Percentiles rank a stretch among this genome's conserved stretches.
Evolutionary conservation across 1,140 invertebrate genomes (phyloP).

Genomic region (Drosophila mayri): DNA sequence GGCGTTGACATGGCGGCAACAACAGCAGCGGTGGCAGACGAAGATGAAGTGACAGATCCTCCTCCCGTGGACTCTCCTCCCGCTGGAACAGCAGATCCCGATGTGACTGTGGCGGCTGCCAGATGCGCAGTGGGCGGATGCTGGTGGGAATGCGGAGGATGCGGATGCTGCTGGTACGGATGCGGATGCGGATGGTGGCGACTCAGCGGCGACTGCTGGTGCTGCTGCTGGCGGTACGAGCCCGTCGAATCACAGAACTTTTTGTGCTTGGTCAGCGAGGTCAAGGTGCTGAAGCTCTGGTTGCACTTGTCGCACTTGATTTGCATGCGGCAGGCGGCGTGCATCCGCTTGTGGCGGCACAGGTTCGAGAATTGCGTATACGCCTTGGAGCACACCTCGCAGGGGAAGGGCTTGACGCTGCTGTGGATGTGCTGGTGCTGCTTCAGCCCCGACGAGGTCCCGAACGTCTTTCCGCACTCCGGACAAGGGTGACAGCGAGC

Average conservation of each 20-base stretch:
- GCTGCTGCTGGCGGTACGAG: slow-evolving; percentile 47
- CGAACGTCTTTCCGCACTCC: slow-evolving; percentile 99
- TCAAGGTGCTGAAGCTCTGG: slow-evolving; percentile 95
- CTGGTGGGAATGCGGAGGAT: slow-evolving; percentile 23
- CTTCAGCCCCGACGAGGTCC: slow-evolving; percentile 98
- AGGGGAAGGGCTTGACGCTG: slow-evolving; percentile 98
- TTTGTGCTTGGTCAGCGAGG: slow-evolving; percentile 93
- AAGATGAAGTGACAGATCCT: slow-evolving; percentile 16
- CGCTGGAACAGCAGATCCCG: slow-evolving; percentile 1
- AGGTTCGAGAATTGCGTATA: slow-evolving; percentile 99
- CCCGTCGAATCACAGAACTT: slow-evolving; percentile 92
- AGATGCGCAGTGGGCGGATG: slow-evolving; percentile 6
- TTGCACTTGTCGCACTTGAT: slow-evolving; percentile 97
- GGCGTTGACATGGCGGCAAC: slow-evolving; percentile 85
- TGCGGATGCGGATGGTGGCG: slow-evolving; percentile 52
- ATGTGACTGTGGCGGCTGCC: slow-evolving; percentile 9
- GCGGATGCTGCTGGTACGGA: slow-evolving; percentile 11
- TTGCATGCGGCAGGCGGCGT: slow-evolving; percentile 94
- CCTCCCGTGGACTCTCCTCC: slow-evolving; percentile 30
- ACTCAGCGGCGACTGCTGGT: slow-evolving; percentile 31
- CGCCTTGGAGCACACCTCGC: slow-evolving; percentile 95
- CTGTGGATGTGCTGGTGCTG: slow-evolving; percentile 99
- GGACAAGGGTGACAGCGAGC: slow-evolving; percentile 97
- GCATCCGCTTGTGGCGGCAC: slow-evolving; percentile 99
- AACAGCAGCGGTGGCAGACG: slow-evolving; percentile 21